Base-by-base conservation (phyloP, 2,797 vertebrate species). In the Philypnodon macrostomus region DNA sequence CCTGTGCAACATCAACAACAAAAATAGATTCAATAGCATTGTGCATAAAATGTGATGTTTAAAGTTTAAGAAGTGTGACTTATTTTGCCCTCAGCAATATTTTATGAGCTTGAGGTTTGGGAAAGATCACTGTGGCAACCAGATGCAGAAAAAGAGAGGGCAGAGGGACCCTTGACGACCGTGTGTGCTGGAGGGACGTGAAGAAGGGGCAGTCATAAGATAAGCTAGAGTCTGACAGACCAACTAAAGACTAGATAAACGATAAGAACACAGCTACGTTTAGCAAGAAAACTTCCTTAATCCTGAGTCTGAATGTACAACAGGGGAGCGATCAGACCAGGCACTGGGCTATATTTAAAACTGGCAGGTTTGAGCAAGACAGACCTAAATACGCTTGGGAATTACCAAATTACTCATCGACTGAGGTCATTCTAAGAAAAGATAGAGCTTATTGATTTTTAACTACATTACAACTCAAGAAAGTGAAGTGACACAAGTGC, bases 111-210 rank as follows among this genome's bases (percentile, higher is more conserved):
- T 44, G 68, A 61, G 59, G 59, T 73, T 70, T 3, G 38, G 72
- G 65, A 57, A 67, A 60, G 33, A 65, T 81, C 72, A 65, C 67
- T 52, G 70, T 81, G 78, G 81, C 72, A 81, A 80, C 73, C 66
- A 67, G 64, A 77, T 70, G 82, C 79, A 73, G 73, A 71, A 64
- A 79, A 67, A 72, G 64, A 66, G 42, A 76, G 75, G 73, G 73
- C 67, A 79, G 69, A 72, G 64, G 64, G 42, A 76, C 67, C 67
- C 76, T 66, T 66, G 65, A 71, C 61, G 60, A 67, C 40, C 57
- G 67, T 71, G 70, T 76, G 70, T 72, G 70, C 37, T 53, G 53
- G 54, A 64, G 62, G 70, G 70, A 77, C 41, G 52, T 26, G 55
- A 69, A 70, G 61, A 67, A 55, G 52, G 12, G 49, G 55, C 57